A percentile compares a stretch with the other conserved stretches of the same genome.
Conservation (phyloP, 2,888 invertebrate species). For the Hyppa rectilinea region DNA sequence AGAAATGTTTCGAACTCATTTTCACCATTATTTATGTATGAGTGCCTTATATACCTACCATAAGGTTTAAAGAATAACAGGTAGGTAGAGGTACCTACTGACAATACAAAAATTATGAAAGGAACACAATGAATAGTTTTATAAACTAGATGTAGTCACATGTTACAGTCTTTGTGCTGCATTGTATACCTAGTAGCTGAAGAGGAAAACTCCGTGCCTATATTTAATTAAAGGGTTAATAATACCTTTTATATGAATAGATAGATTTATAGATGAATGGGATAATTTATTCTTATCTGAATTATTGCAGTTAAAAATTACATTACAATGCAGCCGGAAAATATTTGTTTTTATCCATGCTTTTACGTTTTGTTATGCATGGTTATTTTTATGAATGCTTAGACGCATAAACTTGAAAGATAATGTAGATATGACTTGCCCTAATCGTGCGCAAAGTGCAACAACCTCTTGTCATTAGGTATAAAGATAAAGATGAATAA, state of each 20-base stretch:
- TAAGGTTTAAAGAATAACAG: background rate
- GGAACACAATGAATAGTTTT: background rate
- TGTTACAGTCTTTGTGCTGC: background rate
- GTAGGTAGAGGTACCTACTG: background rate
- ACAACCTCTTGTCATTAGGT: constrained; percentile 58
- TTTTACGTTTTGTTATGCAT: background rate
- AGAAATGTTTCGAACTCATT: background rate
- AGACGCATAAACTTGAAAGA: background rate
- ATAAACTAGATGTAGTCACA: background rate
- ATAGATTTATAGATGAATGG: too few relatives aligned
- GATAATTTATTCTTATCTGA: background rate
- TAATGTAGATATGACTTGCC: background rate
- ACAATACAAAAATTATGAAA: background rate
- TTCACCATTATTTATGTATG: background rate
- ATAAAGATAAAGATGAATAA: constrained; percentile 32
- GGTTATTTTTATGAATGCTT: background rate
- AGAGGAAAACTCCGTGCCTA: constrained; percentile 5
- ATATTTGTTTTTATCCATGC: background rate
- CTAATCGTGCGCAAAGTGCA: constrained; percentile 50
- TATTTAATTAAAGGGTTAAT: constrained; percentile 5
- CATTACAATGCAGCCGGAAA: background rate
- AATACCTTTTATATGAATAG: too few relatives aligned
- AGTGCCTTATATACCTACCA: background rate
- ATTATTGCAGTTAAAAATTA: background rate
- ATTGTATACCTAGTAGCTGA: too few relatives aligned